Evolutionary conservation across 2,888 invertebrate genomes (phyloP).

Genomic region (Rosalia funebris): DNA sequence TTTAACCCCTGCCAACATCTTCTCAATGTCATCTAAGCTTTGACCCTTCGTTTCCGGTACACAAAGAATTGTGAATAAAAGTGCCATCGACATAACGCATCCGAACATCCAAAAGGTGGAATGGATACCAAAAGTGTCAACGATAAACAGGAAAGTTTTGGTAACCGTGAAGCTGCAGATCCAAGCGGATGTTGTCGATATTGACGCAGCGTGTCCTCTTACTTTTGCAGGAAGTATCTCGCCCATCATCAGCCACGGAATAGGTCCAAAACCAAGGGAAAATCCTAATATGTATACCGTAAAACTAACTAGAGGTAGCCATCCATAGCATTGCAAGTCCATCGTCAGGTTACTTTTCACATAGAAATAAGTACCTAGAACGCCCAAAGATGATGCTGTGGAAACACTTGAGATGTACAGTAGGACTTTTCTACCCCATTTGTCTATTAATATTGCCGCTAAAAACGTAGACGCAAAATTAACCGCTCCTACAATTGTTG

Average conservation of each 20-base stretch:
- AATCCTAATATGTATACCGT: slow-evolving; percentile 87
- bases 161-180: slow-evolving; percentile 87
- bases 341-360: slow-evolving; percentile 69
- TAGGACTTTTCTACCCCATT: slow-evolving; percentile 86
- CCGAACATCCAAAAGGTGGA: slow-evolving; percentile 86
- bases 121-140: slow-evolving; percentile 70
- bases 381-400: slow-evolving; percentile 80
- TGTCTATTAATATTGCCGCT: slow-evolving; percentile 88
- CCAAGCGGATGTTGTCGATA: slow-evolving; percentile 92
- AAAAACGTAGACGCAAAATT: slow-evolving; percentile 89
- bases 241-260: slow-evolving; percentile 83
- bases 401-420: slow-evolving; percentile 78
- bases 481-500: slow-evolving; percentile 88
- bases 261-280: slow-evolving; percentile 80
- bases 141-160: slow-evolving; percentile 80
- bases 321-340: slow-evolving; percentile 63
- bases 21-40: slow-evolving; percentile 85
- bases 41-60: slow-evolving; percentile 83
- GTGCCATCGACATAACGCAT: slow-evolving; percentile 73
- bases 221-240: slow-evolving; percentile 88
- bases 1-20: slow-evolving; percentile 68
- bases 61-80: slow-evolving; percentile 81
- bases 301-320: slow-evolving; percentile 75
- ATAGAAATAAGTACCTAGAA: slow-evolving; percentile 82
- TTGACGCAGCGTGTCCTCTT: slow-evolving; percentile 86